Evolutionary conservation across 2,888 invertebrate species (phyloP), one percentile per base, ranked within the genome.

Genomic region (Abrostola tripartita): DNA sequence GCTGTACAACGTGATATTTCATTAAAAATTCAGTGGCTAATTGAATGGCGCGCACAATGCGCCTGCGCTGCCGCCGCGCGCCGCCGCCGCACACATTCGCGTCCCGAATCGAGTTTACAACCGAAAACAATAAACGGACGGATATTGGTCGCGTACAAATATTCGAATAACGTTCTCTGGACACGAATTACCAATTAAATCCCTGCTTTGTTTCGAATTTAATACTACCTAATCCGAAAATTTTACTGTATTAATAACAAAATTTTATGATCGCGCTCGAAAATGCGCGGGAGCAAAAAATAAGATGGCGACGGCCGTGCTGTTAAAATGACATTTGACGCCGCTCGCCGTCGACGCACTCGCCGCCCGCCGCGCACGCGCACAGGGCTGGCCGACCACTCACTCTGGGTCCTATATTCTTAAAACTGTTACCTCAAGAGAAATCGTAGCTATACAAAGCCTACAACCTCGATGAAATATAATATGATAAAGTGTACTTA

Each of bases 181-280:
- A 74, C 79, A 89, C 90, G 91, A 86, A 90, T 87, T 85, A 87
- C 91, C 92, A 93, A 93, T 93, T 92, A 93, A 93, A 92, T 90
- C 90, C 87, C 88, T 87, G 92, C 91, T 90, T 92, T 92, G 92
- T 93, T 93, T 91, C 91, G 87, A 91, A 91, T 93, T 92, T 90
- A 92, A 92, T 91, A 90, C 89, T 86, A 91, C 88, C 90, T 92
- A 92, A 93, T 92, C 92, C 87, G 89, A 93, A 93, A 72, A 92
- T 92, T 93, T 93, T 89, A 93, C 91, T 93, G 92, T 90, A 93
- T 92, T 91, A 92, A 91, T 92, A 92, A 91, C 90, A 90, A 90
- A 75, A 85, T 87, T 93, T 93, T 94, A 93, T 87, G 92, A 92
- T 76, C 81, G 83, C 78, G 78, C 82, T 81, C 80, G 79, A 85